Base-by-base conservation (phyloP, 2,888 invertebrate species). In the Vannuccia rotundouncinata region DNA sequence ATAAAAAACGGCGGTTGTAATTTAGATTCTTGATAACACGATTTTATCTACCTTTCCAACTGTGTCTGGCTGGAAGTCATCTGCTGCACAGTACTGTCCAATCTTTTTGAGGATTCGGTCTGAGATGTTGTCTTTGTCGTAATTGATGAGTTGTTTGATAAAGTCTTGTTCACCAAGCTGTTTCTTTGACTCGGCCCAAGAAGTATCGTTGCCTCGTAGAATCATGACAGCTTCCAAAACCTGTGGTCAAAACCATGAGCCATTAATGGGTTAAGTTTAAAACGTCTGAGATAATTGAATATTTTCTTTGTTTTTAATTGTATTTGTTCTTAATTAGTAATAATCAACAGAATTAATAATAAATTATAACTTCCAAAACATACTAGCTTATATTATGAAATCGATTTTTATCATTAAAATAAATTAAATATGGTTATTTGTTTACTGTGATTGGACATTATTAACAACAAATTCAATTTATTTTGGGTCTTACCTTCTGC, bases 141-240 rank as follows among this genome's bases (percentile, higher is more conserved):
- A 95, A 82, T 93, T 92, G 82, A 92, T 91, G 25, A 95, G 89
- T 83, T 92, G 86, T 81, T 88, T 88, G 83, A 89, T 85, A 84
- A 88, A 88, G 82, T 86, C 88, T 77, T 85, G 85, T 81, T 89
- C 88, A 83, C 88, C 88, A 86, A 95, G 90, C 84, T 94, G 92
- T 31, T 92, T 91, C 86, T 95, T 95, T 0, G 95, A 92, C 88
- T 94, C 93, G 0, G 91, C 91, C 95, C 95, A 95, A 0, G 92
- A 92, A 0, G 94, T 93, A 82, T 93, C 93, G 81, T 91, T 90
- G 89, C 92, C 90, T 85, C 91, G 90, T 28, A 95, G 88, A 84
- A 94, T 94, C 90, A 94, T 92, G 0, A 95, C 94, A 17, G 94
- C 94, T 88, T 95, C 94, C 91, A 95, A 91, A 28, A 88, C 88